phyloP scores from a whole-genome alignment of 2,888 invertebrate species.

The Anoplius nigerrimus region DNA sequence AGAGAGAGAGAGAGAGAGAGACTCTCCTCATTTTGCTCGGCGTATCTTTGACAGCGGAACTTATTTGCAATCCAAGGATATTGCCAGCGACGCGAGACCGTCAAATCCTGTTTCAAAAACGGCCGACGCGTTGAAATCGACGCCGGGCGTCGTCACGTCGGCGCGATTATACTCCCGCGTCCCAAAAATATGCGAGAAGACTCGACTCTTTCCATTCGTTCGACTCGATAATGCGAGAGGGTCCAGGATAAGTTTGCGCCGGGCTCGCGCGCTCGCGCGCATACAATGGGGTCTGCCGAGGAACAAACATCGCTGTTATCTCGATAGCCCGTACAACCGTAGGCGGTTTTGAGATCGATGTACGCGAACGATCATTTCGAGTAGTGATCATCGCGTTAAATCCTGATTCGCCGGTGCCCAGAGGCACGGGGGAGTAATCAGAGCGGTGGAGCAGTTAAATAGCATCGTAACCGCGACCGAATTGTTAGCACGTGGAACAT shows the following conservation, averaged over 20 bases:
- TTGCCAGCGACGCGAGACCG: too few species aligned
- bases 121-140: too few species aligned
- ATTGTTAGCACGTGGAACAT: slow-evolving; percentile 70
- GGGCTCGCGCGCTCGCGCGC: slow-evolving; percentile 1
- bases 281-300: slow-evolving; percentile 26
- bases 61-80: too few species aligned
- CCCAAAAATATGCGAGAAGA: too few species aligned
- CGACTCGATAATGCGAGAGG: too few species aligned
- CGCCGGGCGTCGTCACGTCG: too few species aligned
- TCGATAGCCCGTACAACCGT: slow-evolving; percentile 45
- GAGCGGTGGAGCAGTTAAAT: slow-evolving; percentile 70
- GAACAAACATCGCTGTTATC: slow-evolving; percentile 45
- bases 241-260: neutral
- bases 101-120: too few species aligned
- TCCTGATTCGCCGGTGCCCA: slow-evolving; percentile 56
- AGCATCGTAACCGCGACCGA: slow-evolving; percentile 71
- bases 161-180: too few species aligned
- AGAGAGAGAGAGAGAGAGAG: too few species aligned
- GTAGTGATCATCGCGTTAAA: slow-evolving; percentile 60
- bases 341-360: slow-evolving; percentile 56
- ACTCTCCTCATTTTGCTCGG: too few species aligned
- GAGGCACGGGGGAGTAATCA: slow-evolving; percentile 65
- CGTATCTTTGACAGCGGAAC: too few species aligned
- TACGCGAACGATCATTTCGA: slow-evolving; percentile 57
- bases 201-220: too few species aligned